These are phyloP conservation scores for Cylloceria caligata DNA, from an alignment of 2,888 invertebrate species.

Conservation along the genomic window DNA sequence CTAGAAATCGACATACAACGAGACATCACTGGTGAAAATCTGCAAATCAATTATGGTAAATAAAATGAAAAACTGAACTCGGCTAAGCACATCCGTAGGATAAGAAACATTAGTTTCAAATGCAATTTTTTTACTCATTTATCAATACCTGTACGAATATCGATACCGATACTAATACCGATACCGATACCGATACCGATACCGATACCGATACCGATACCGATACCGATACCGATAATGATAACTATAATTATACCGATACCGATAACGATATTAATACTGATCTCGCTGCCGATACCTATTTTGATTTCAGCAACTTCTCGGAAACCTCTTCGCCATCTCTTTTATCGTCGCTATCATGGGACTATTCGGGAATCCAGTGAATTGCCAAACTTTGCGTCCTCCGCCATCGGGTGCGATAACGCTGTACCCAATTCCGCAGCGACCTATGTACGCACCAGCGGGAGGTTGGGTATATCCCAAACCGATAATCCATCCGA, in stretches of 20 bases:
- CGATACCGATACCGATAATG: background rate
- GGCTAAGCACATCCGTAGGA: background rate
- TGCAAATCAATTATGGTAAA: constrained; percentile 38
- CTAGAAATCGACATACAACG: constrained; percentile 22
- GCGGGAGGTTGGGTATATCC: constrained; percentile 71
- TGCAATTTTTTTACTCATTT: background rate
- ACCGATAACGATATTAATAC: background rate
- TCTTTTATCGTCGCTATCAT: constrained; percentile 12
- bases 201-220: background rate
- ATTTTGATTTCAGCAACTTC: constrained; percentile 39
- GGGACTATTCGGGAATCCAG: constrained; percentile 22
- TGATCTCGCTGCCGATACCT: background rate
- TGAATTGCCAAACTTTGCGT: constrained; percentile 31
- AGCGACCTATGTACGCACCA: constrained; percentile 71
- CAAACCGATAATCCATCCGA: constrained; percentile 64
- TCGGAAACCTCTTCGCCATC: constrained; percentile 6
- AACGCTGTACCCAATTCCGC: constrained; percentile 74
- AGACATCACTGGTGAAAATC: background rate
- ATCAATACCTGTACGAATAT: background rate
- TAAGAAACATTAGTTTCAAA: background rate
- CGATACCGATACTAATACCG: background rate
- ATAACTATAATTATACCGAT: background rate
- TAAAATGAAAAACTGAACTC: background rate
- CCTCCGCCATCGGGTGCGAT: constrained; percentile 72
- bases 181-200: background rate